phyloP scores from a whole-genome alignment of 2,113 vertebrate genomes.

The Ifrita kowaldi region DNA sequence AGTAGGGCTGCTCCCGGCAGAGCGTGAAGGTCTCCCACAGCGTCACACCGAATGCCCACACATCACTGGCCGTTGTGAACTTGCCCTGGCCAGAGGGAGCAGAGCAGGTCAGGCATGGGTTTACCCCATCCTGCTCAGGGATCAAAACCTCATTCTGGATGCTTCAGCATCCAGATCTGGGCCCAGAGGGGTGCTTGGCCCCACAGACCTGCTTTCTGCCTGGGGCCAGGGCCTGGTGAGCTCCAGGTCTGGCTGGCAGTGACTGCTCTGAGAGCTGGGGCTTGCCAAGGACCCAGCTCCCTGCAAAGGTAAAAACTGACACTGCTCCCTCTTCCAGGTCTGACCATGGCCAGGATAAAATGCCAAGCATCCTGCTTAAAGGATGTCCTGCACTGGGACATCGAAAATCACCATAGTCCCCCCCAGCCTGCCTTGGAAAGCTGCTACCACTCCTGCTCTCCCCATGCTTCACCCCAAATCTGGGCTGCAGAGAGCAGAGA shows the following conservation, averaged over 20 bases:
- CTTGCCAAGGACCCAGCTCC: not conserved
- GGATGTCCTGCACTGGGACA: not conserved
- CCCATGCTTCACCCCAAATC: not conserved
- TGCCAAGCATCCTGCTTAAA: fast-evolving
- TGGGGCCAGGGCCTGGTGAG: not conserved
- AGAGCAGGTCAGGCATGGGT: not conserved
- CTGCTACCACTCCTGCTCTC: not conserved
- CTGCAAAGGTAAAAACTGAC: not conserved
- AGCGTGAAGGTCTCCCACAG: constrained; percentile 94
- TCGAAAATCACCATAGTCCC: not conserved
- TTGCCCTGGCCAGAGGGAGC: constrained; percentile 81
- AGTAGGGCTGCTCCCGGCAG: constrained; percentile 92
- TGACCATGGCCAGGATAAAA: not conserved
- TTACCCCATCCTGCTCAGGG: not conserved
- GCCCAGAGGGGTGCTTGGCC: not conserved
- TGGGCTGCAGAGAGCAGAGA: not conserved
- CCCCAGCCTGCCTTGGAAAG: not conserved
- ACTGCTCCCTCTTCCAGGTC: not conserved
- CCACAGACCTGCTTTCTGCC: not conserved
- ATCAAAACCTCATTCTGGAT: not conserved
- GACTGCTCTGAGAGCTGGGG: not conserved
- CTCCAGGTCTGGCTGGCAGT: not conserved
- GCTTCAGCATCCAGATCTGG: not conserved
- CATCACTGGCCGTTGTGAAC: constrained; percentile 94
- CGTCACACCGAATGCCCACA: constrained; percentile 94